These are phyloP conservation scores for Pseudomyrmex concolor DNA, from an alignment of 1,140 invertebrate species.

Conservation along the genomic window DNA sequence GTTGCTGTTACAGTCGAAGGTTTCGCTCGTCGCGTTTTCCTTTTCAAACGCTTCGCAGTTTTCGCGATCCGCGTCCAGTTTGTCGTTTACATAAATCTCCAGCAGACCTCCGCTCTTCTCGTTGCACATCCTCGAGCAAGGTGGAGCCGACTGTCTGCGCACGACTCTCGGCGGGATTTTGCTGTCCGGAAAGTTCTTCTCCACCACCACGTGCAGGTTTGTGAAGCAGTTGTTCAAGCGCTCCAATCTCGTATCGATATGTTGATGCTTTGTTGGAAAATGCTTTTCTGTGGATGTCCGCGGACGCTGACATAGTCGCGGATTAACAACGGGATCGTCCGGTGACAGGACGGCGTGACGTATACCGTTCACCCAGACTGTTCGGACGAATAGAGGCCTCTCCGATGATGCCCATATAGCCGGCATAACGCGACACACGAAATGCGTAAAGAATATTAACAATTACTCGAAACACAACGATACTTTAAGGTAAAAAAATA, in stretches of 20 bases:
- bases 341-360: conserved; percentile 89
- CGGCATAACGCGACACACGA: conserved; percentile 75
- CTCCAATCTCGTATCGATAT: conserved; percentile 64
- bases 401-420: conserved; percentile 89
- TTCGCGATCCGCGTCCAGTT: conserved; percentile 13
- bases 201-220: conserved; percentile 78
- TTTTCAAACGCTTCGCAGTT: conserved; percentile 3
- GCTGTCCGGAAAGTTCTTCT: conserved; percentile 64
- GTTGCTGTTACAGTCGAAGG: not conserved
- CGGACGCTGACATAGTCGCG: conserved; percentile 56
- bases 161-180: conserved; percentile 53
- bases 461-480: not conserved
- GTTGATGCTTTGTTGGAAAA: conserved; percentile 60
- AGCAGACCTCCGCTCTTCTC: conserved; percentile 24
- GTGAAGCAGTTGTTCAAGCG: conserved; percentile 78
- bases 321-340: conserved; percentile 86
- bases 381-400: conserved; percentile 89
- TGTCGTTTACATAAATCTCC: conserved; percentile 53
- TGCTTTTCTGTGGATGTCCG: conserved; percentile 46
- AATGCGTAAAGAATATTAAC: not conserved
- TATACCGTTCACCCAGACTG: conserved; percentile 89
- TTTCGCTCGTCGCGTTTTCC: not conserved
- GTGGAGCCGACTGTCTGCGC: conserved; percentile 75
- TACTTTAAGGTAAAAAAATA: not conserved
- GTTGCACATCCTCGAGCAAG: conserved; percentile 49